Evolutionary conservation across 2,888 invertebrate genomes (phyloP).

Genomic region (Melanostoma mellinum): DNA sequence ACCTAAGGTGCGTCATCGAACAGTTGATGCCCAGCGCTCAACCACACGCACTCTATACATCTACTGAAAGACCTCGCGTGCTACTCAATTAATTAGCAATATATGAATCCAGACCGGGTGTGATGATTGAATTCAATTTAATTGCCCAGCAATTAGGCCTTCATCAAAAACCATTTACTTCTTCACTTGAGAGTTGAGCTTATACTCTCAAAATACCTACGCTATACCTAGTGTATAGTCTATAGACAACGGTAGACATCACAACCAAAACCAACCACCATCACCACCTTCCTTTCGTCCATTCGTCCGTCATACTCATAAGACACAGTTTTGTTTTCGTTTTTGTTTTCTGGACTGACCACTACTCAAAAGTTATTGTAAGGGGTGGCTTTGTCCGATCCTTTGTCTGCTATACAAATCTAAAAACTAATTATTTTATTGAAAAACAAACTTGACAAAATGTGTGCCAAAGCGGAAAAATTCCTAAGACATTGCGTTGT

Average conservation of each 20-base stretch:
- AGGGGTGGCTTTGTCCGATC: constrained; percentile 10
- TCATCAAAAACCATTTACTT: constrained; percentile 66
- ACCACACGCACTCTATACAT: constrained; percentile 46
- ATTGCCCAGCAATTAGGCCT: constrained; percentile 68
- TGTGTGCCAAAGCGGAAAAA: constrained; percentile 66
- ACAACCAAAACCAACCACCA: not conserved
- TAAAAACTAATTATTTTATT: constrained; percentile 62
- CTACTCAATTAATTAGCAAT: constrained; percentile 71
- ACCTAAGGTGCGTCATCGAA: constrained; percentile 1
- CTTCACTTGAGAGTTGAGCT: constrained; percentile 17
- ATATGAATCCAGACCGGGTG: constrained; percentile 39
- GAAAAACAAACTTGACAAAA: constrained; percentile 48
- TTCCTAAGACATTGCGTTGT: constrained; percentile 41
- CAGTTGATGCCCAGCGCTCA: constrained; percentile 50
- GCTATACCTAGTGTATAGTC: no score
- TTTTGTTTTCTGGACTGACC: constrained; percentile 17
- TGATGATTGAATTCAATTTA: constrained; percentile 72
- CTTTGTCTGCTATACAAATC: constrained; percentile 48
- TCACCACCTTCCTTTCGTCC: not conserved
- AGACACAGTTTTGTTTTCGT: no score
- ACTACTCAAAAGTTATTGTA: constrained; percentile 19
- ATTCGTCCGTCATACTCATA: no score
- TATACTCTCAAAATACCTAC: not conserved
- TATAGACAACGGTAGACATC: not conserved
- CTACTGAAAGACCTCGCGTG: constrained; percentile 30